These are phyloP conservation scores for Phalacrocorax carbo DNA, from an alignment of 2,113 vertebrate genomes.

Conservation along the genomic window DNA sequence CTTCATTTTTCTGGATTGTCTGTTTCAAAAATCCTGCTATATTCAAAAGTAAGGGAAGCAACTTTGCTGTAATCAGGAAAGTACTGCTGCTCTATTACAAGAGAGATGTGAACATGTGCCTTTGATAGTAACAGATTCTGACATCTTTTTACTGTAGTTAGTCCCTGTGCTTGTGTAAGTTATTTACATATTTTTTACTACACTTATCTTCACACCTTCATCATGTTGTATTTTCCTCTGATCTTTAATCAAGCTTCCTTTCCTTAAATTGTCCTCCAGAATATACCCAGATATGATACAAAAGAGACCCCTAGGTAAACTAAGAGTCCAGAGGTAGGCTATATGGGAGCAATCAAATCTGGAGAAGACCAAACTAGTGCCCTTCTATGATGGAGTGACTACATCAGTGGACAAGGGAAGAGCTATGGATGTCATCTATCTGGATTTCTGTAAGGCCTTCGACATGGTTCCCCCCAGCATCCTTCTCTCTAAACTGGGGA, in stretches of 20 bases:
- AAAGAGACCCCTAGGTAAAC: neutral
- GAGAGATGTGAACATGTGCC: accelerated
- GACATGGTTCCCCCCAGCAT: too few relatives aligned
- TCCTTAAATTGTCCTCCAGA: neutral
- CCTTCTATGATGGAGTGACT: too few relatives aligned
- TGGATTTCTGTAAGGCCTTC: too few relatives aligned
- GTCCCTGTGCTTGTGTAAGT: neutral
- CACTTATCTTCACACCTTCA: neutral
- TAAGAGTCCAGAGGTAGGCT: neutral
- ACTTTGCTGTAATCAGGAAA: neutral
- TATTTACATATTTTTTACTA: neutral
- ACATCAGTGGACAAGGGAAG: too few relatives aligned
- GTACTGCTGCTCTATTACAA: neutral
- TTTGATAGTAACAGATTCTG: neutral
- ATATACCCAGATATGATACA: neutral
- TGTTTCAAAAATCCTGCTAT: neutral
- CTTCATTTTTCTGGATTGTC: neutral
- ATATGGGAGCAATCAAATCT: neutral
- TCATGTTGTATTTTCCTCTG: neutral
- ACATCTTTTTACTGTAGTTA: neutral
- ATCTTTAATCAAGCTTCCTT: neutral
- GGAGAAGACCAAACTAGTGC: neutral
- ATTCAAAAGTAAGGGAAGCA: neutral
- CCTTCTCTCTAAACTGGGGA: too few relatives aligned
- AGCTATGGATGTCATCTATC: too few relatives aligned